Evolutionary conservation across 2,888 invertebrate genomes (phyloP), one percentile per base, ranked within the genome.

Genomic region (Noctua pronuba): DNA sequence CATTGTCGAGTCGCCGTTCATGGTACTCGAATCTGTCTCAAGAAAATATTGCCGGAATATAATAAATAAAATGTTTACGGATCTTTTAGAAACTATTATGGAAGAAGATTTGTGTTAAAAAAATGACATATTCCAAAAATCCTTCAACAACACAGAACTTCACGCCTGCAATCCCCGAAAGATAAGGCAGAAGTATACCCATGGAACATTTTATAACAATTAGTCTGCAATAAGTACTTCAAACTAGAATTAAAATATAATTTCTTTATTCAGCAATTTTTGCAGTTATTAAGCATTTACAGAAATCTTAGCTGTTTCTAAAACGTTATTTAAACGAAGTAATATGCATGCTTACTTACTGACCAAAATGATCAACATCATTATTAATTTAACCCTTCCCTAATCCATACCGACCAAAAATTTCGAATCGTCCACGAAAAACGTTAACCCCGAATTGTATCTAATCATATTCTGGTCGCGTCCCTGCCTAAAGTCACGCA

Each of bases 381-480:
- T 72, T 77, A 70, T 60, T 68, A 58, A 83, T 84, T 83, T 49
- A 77, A 1, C 4, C n/a, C 46, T 35, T 58, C n/a, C 67, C 67
- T 71, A 71, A 78, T 83, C 31, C 65, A 16, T 49, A 3, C 31
- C 35, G 38, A 49, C 44, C 28, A 67, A 72, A 72, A 58, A 49
- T 58, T 81, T 18, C 1, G n/a, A 66, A 68, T 71, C 62, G 62
- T n/a, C 35, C 11, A 55, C 3, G 78, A 83, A 44, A 67, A 64
- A 49, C 67, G 67, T 21, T 62, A 35, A 68, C 35, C 24, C 55
- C 35, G 35, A 11, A 28, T 62, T 38, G 64, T 13, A 46, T 28
- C 16, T 70, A 71, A 68, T 75, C 38, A 55, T 73, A 85, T 85
- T 78, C 87, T 21, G 62, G 79, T 74, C 79, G 65, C 74, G 87